phyloP scores from a whole-genome alignment of 2,113 vertebrate genomes.

The Perccottus glenii region DNA sequence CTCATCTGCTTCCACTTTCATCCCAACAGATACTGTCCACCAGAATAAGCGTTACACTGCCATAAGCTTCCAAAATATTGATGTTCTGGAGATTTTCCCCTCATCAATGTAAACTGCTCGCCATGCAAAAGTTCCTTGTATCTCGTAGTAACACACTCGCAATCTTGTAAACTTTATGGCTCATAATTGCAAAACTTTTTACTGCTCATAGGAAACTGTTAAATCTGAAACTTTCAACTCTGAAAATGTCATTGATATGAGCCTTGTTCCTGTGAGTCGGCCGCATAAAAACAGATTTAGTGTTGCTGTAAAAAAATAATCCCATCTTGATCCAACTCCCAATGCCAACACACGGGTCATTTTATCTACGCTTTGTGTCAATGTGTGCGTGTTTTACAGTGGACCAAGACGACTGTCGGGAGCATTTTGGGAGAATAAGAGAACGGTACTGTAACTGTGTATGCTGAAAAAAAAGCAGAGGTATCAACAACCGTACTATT shows the following conservation, averaged over 20 bases:
- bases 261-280: slow-evolving; percentile 32
- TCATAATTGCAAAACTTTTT: slow-evolving; percentile 61
- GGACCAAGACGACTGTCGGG: not conserved
- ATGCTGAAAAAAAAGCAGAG: not conserved
- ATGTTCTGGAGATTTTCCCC: slow-evolving; percentile 53
- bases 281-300: slow-evolving; percentile 36
- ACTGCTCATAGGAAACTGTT: slow-evolving; percentile 55
- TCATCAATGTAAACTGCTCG: slow-evolving; percentile 41
- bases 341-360: slow-evolving; percentile 12
- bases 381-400: slow-evolving; percentile 1
- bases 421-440: not conserved
- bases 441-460: not conserved
- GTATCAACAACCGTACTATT: not conserved
- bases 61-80: slow-evolving; percentile 59
- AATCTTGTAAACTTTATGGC: slow-evolving; percentile 60
- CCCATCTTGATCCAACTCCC: slow-evolving; percentile 34
- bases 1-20: slow-evolving; percentile 79
- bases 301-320: slow-evolving; percentile 36
- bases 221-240: slow-evolving; percentile 43
- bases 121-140: slow-evolving; percentile 4
- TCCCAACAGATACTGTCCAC: slow-evolving; percentile 63
- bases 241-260: slow-evolving; percentile 52
- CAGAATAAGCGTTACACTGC: slow-evolving; percentile 52
- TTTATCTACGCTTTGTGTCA: slow-evolving; percentile 13
- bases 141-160: slow-evolving; percentile 35